A percentile compares a stretch with the other conserved stretches of the same genome.
Conservation (phyloP, 2,888 invertebrate species). For the Stegana nigrithorax region DNA sequence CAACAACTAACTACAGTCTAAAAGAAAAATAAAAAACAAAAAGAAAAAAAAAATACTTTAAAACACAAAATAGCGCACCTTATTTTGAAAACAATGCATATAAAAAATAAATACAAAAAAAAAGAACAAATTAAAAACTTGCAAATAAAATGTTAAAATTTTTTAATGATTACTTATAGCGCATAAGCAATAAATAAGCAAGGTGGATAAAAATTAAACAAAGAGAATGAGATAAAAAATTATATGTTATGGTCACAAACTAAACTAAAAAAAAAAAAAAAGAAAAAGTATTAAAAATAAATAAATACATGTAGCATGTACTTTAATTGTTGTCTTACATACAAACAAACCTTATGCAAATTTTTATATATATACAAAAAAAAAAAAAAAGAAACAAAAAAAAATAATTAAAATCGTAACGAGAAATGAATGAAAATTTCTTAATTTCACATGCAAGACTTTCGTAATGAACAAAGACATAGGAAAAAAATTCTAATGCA, state of each 20-base stretch:
- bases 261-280: slow-evolving; percentile 17
- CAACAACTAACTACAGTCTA: slow-evolving; percentile 38
- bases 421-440: not conserved
- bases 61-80: slow-evolving; percentile 20
- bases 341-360: slow-evolving; percentile 46
- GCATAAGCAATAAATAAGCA: slow-evolving; percentile 31
- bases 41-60: slow-evolving; percentile 22
- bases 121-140: slow-evolving; percentile 21
- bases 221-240: no score
- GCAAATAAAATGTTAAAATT: slow-evolving; percentile 27
- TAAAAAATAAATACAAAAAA: slow-evolving; percentile 10
- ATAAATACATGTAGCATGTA: slow-evolving; percentile 52
- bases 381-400: slow-evolving; percentile 17
- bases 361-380: slow-evolving; percentile 30
- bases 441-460: not conserved
- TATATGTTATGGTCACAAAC: slow-evolving; percentile 27
- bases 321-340: no score
- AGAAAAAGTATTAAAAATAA: slow-evolving; percentile 46
- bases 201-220: slow-evolving; percentile 30
- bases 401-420: slow-evolving; percentile 22
- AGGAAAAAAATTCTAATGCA: not conserved
- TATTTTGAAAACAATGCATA: no score
- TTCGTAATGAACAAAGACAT: not conserved
- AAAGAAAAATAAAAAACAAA: slow-evolving; percentile 35
- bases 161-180: not conserved